phyloP scores from a whole-genome alignment of 30 jellyfish, hydroid and myxozoan species.

The Sanderia malayensis region DNA sequence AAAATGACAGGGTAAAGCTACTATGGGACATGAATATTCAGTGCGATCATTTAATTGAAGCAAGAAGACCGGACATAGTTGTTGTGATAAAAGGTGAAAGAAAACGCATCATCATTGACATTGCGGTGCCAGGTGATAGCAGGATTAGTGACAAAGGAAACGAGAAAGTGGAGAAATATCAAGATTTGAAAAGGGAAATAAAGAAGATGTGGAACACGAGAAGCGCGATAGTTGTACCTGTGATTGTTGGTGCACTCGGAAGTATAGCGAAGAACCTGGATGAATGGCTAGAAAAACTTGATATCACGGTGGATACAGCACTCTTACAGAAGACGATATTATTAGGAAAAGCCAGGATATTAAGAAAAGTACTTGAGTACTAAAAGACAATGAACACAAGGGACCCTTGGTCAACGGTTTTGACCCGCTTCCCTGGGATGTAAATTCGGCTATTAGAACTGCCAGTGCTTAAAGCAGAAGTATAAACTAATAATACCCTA shows the following conservation, averaged over 20 bases:
- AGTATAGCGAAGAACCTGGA: neutral
- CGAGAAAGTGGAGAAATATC: slow-evolving; percentile 8
- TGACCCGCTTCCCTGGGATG: no score
- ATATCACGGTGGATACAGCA: slow-evolving; percentile 6
- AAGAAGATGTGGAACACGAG: neutral
- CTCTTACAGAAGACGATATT: slow-evolving; percentile 6
- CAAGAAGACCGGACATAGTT: slow-evolving; percentile 13
- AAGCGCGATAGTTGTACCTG: slow-evolving; percentile 19
- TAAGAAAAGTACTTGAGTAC: slow-evolving; percentile 11
- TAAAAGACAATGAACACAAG: no score
- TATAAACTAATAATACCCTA: no score
- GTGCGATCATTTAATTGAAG: slow-evolving; percentile 11
- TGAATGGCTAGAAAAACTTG: slow-evolving; percentile 4
- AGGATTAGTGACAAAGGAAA: slow-evolving; percentile 4
- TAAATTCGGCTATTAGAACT: no score
- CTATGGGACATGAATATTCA: slow-evolving; percentile 10
- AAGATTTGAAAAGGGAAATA: slow-evolving; percentile 12
- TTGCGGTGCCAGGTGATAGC: no score
- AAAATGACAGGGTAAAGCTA: slow-evolving; percentile 8
- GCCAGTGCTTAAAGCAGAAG: no score
- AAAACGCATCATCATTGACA: slow-evolving; percentile 14
- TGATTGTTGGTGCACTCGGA: slow-evolving; percentile 26
- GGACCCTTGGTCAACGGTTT: no score
- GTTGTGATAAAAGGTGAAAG: neutral
- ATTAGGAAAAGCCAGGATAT: neutral